Base-by-base conservation (phyloP, 2,113 vertebrate genomes). In the Petrocephalus microphthalmus region DNA sequence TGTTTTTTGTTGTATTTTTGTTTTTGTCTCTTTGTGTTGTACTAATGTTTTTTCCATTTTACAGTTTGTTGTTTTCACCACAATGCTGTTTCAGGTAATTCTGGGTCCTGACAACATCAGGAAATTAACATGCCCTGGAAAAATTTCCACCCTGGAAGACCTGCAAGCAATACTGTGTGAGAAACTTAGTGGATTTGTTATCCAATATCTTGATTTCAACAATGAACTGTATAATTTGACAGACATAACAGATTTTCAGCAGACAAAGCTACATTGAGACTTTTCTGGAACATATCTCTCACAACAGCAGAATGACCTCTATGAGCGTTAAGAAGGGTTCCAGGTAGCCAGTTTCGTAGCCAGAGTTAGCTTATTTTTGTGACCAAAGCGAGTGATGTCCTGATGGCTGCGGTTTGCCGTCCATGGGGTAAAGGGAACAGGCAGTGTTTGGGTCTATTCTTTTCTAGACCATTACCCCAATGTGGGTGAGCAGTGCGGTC, bases 131-230 rank as follows among this genome's bases (percentile, higher is more conserved):
- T 88, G 67, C 22, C 4, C 82, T 2, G 84, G 86, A 10, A 42
- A 88, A 71, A 67, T 90, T 5, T 4, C 22, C n/a, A 37, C 52
- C 4, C 89, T 88, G 42, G 64, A 67, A 60, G 87, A 88, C 64
- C 13, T 54, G 13, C 52, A 54, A 54, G 52, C 52, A 54, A 54
- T 54, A 13, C 52, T 54, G 52, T 54, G 52, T 17, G 52, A 17
- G 52, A 90, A 88, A 71, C 42, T 87, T 20, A 51, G 33, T 8
- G 54, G 53, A 52, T 87, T 90, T 42, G n/a, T 87, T 11, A 87
- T 90, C 87, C 52, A 90, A 17, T 88, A 89, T 47, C 85, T 86
- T n/a, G 84, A 89, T 33, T 90, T 90, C 52, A 82, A 81, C 64
- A 88, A 49, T 85, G 25, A 88, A 57, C 67, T 71, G 57, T 90